Percentiles rank a stretch among this genome's conserved stretches.
Conservation (phyloP, 2,888 invertebrate species). For the Philhelius pedissequus region DNA sequence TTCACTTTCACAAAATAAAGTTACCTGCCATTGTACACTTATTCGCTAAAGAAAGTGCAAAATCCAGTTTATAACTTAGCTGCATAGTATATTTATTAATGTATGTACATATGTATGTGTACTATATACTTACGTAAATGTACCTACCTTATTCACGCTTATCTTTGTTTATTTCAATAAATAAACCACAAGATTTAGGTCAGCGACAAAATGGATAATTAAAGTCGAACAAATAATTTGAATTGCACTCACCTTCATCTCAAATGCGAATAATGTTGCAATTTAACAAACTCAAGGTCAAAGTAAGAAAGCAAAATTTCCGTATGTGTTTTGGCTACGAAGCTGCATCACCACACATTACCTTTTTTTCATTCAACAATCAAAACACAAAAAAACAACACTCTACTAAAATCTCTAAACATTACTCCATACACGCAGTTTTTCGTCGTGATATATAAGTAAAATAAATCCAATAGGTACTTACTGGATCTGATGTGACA, state of each 20-base stretch:
- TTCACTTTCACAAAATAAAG: background rate
- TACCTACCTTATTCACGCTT: background rate
- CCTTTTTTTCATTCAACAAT: background rate
- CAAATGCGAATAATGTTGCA: background rate
- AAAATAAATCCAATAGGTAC: slow-evolving; percentile 65
- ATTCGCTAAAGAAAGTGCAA: background rate
- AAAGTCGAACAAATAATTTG: background rate
- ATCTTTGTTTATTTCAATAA: background rate
- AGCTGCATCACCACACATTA: background rate
- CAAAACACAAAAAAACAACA: no score
- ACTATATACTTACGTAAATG: background rate
- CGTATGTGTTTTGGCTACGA: background rate
- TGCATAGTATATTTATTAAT: background rate
- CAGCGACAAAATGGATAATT: background rate
- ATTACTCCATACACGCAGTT: background rate
- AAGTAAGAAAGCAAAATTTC: background rate
- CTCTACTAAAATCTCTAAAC: background rate
- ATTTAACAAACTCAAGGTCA: slow-evolving; percentile 6
- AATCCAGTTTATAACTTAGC: background rate
- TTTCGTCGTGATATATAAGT: background rate
- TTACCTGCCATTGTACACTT: background rate
- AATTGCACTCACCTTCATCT: background rate
- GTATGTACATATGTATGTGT: background rate
- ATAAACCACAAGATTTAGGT: background rate
- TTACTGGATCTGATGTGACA: slow-evolving; percentile 77